A percentile compares a stretch with the other conserved stretches of the same genome.
phyloP scores from a whole-genome alignment of 1,140 invertebrate species.

The Akabosia matsudoensis region DNA sequence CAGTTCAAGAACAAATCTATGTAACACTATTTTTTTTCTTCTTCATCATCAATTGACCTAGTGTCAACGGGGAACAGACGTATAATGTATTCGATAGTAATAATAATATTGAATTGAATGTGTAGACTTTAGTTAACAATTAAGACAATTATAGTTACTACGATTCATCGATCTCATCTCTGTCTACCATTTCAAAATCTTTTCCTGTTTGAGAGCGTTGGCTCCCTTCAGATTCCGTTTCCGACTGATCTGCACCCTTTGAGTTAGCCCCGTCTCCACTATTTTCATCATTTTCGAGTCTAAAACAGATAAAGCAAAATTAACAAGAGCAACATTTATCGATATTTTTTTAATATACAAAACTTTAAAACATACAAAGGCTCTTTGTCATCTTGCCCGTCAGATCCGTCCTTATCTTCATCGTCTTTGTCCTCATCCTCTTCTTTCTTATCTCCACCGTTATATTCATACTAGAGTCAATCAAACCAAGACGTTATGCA shows the following conservation, averaged over 20 bases:
- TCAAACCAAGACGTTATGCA: conserved; percentile 29
- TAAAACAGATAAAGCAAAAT: background rate
- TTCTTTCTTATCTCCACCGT: conserved; percentile 54
- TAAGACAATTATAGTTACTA: too few species aligned
- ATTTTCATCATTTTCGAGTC: background rate
- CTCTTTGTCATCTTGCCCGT: conserved; percentile 40
- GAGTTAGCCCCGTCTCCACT: background rate
- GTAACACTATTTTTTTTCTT: too few species aligned
- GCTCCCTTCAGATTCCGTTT: conserved; percentile 63
- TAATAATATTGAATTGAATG: too few species aligned
- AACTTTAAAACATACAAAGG: background rate
- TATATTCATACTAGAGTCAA: conserved; percentile 72
- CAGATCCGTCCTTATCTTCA: conserved; percentile 53
- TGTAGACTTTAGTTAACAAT: too few species aligned
- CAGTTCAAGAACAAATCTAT: too few species aligned
- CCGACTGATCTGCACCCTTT: conserved; percentile 49
- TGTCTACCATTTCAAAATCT: conserved; percentile 74
- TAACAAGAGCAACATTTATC: too few species aligned
- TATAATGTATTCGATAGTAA: too few species aligned
- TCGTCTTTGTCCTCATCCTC: conserved; percentile 60
- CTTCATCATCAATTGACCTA: background rate
- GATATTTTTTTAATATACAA: too few species aligned
- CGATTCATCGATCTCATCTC: conserved; percentile 57
- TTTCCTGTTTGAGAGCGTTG: conserved; percentile 71
- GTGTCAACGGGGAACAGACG: background rate